Base-by-base conservation (phyloP, 2,888 invertebrate genomes). In the Bimastos eiseni region DNA sequence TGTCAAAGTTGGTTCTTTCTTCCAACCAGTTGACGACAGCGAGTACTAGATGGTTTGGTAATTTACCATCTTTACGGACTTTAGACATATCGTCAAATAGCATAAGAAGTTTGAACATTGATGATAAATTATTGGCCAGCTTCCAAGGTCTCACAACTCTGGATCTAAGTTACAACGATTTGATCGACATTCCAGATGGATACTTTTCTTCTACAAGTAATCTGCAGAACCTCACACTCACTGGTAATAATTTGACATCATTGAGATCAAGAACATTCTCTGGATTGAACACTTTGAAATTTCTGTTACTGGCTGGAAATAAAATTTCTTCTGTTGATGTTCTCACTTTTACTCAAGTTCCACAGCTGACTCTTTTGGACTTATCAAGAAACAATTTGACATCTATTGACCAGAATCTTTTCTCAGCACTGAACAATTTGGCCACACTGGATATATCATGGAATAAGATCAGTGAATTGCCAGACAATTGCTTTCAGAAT, bases 1-100 rank as follows among this genome's bases (percentile, higher is more conserved):
- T 86, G 86, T 86, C 86, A 24, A 86, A 36, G 34, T 37, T 86
- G 86, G 34, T 86, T 86, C 86, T 86, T 86, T 37, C 86, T 34
- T 86, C 36, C 86, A 86, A 86, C 86, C 86, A 37, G 37, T 36
- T 86, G 86, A 86, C 86, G 0, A 36, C 86, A 19, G 36, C 36
- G 24, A 86, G 15, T 24, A 86, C 36, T 34, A 36, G 36, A 1
- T 86, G 86, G 86, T 86, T 86, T 37, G 86, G 86, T 37, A 37
- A 8, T 37, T 24, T 86, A 24, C 86, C 86, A 37, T 86, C 86
- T 34, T 4, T 86, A 24, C 86, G 37, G 8, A 86, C 86, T 36
- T 24, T 86, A 15, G 15, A 8, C 17, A 34, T 86, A 11, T 36
- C 36, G 36, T 86, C 86, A 86, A 86, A 86, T 8, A 1, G 8